These are phyloP conservation scores for Ondatra zibethicus DNA, from an alignment of 2,113 vertebrate species.

Conservation along the genomic window DNA sequence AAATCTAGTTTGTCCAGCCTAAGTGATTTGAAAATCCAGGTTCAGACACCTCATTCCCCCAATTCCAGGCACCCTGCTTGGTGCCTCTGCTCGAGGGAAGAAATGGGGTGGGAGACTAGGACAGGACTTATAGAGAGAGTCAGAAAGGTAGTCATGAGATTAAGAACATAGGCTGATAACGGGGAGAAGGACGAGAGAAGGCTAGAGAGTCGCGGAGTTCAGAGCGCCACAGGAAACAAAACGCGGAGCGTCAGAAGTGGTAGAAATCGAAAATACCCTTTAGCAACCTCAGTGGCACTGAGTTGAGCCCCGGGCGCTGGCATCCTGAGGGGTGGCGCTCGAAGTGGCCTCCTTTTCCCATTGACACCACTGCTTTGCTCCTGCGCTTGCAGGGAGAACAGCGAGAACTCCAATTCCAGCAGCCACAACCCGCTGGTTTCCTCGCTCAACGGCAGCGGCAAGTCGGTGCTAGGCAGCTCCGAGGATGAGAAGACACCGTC, in stretches of 20 bases:
- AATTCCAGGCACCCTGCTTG: not conserved
- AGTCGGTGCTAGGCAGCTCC: slow-evolving; percentile 98
- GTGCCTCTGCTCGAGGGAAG: not conserved
- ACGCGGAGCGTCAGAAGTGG: not conserved
- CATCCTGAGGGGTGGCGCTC: not conserved
- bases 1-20: not conserved
- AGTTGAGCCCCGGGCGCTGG: not conserved
- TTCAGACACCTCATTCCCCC: not conserved
- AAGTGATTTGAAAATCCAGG: not conserved
- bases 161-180: not conserved
- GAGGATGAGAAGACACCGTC: slow-evolving; percentile 99
- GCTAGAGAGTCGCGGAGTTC: not conserved
- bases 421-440: slow-evolving; percentile 96
- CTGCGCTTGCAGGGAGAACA: slow-evolving; percentile 95
- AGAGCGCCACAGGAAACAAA: not conserved
- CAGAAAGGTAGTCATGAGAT: not conserved
- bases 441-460: slow-evolving; percentile 96
- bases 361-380: slow-evolving; percentile 76
- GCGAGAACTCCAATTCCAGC: slow-evolving; percentile 97
- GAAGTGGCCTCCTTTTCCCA: not conserved
- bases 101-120: not conserved
- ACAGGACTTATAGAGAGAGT: too few relatives aligned
- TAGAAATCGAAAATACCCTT: not conserved
- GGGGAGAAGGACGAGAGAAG: not conserved
- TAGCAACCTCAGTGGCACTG: not conserved